Evolutionary conservation across 2,888 invertebrate genomes (phyloP).

Genomic region (Amblyjoppa fuscipennis): DNA sequence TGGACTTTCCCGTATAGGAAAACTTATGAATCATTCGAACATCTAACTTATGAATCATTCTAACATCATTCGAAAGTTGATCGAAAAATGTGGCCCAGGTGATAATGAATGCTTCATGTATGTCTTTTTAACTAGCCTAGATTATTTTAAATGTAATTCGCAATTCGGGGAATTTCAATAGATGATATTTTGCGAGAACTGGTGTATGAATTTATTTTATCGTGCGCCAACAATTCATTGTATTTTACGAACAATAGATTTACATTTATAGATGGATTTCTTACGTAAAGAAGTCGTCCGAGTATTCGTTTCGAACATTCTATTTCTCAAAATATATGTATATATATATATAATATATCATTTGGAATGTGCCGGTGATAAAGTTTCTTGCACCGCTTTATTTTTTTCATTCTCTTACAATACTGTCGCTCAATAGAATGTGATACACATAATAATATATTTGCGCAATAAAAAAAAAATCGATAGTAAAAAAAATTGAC

Average conservation of each 20-base stretch:
- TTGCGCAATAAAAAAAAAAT: slow-evolving; percentile 24
- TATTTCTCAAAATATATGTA: slow-evolving; percentile 40
- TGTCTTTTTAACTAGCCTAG: not conserved
- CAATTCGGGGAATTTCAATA: not conserved
- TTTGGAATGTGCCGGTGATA: slow-evolving; percentile 44
- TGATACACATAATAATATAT: slow-evolving; percentile 25
- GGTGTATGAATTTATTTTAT: slow-evolving; percentile 23
- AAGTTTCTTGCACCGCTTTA: slow-evolving; percentile 26
- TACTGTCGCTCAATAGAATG: slow-evolving; percentile 47
- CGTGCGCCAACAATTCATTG: slow-evolving; percentile 16
- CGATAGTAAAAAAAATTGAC: slow-evolving; percentile 15
- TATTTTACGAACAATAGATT: slow-evolving; percentile 33
- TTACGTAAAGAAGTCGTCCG: slow-evolving; percentile 17
- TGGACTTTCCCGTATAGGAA: too few species aligned
- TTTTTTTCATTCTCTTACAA: slow-evolving; percentile 44
- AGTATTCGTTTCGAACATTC: slow-evolving; percentile 23
- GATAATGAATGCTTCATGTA: too few species aligned
- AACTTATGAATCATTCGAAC: too few species aligned
- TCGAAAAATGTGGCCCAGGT: too few species aligned
- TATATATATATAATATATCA: slow-evolving; percentile 14
- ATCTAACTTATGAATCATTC: too few species aligned
- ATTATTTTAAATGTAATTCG: not conserved
- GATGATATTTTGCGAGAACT: slow-evolving; percentile 21
- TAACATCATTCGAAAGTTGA: too few species aligned
- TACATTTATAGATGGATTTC: slow-evolving; percentile 30